phyloP scores from a whole-genome alignment of 2,113 vertebrate genomes.

The Ceyx melanurus region DNA sequence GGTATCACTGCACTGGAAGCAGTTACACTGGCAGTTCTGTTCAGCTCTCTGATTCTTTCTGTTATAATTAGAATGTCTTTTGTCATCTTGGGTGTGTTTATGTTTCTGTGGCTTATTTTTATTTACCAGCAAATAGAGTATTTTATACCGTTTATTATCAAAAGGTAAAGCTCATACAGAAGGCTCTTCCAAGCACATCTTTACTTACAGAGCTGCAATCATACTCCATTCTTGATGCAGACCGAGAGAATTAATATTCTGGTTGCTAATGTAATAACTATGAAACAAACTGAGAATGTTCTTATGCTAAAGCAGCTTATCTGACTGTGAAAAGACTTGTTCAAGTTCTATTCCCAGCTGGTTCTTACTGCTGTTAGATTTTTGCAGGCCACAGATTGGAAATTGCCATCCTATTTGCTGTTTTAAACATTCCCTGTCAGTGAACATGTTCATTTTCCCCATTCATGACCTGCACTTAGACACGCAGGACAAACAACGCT shows the following conservation, averaged over 20 bases:
- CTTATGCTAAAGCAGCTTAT: neutral
- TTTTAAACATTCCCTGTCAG: neutral
- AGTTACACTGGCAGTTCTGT: neutral
- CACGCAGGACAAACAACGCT: neutral
- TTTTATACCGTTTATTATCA: constrained; percentile 8
- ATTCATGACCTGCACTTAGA: neutral
- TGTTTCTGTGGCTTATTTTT: neutral
- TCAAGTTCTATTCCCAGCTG: neutral
- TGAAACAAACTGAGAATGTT: neutral
- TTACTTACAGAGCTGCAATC: neutral
- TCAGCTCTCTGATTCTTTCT: neutral
- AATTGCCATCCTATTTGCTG: neutral
- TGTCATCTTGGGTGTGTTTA: neutral
- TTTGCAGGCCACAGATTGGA: neutral
- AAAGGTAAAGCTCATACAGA: constrained; percentile 10
- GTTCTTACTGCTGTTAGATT: neutral
- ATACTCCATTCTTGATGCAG: neutral
- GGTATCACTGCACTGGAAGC: neutral
- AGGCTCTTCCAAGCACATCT: neutral
- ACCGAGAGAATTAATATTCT: neutral
- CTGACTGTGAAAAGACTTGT: neutral
- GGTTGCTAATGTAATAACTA: neutral
- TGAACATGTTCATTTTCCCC: neutral
- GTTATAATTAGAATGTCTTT: constrained; percentile 1
- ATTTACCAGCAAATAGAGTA: neutral